Conservation (phyloP, 2,113 vertebrate species). For the Balaeniceps rex region DNA sequence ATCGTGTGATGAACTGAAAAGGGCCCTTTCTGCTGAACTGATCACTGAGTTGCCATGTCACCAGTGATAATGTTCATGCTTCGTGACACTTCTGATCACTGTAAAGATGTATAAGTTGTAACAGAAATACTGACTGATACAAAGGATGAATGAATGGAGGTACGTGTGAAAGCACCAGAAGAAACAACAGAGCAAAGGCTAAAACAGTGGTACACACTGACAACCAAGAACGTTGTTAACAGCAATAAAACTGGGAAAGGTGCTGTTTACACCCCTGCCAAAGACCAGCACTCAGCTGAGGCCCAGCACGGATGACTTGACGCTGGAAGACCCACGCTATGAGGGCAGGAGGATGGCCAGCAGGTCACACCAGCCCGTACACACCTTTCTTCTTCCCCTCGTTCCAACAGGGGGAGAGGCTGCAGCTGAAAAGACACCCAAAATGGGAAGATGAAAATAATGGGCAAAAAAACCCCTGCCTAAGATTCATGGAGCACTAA, state of each 20-base stretch:
- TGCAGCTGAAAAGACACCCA: not conserved
- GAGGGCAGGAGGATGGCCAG: not conserved
- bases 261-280: not conserved
- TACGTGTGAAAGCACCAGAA: not conserved
- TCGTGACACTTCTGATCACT: not conserved
- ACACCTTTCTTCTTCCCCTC: not conserved
- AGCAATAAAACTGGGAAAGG: not conserved
- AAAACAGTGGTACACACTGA: not conserved
- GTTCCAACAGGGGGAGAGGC: not conserved
- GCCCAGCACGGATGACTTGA: not conserved
- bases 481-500: not conserved
- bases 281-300: not conserved
- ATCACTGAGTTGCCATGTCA: not conserved
- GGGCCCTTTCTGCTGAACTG: not conserved
- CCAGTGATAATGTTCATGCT: not conserved
- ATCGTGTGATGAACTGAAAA: not conserved
- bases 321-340: accelerated
- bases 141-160: not conserved
- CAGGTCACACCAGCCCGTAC: not conserved
- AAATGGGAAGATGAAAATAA: not conserved
- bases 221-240: not conserved
- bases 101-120: not conserved
- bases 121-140: not conserved
- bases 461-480: accelerated
- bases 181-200: not conserved